A percentile compares a stretch with the other conserved stretches of the same genome.
These are phyloP conservation scores for Alligator mississippiensis DNA, from an alignment of 2,113 vertebrate genomes.

Conservation along the genomic window DNA sequence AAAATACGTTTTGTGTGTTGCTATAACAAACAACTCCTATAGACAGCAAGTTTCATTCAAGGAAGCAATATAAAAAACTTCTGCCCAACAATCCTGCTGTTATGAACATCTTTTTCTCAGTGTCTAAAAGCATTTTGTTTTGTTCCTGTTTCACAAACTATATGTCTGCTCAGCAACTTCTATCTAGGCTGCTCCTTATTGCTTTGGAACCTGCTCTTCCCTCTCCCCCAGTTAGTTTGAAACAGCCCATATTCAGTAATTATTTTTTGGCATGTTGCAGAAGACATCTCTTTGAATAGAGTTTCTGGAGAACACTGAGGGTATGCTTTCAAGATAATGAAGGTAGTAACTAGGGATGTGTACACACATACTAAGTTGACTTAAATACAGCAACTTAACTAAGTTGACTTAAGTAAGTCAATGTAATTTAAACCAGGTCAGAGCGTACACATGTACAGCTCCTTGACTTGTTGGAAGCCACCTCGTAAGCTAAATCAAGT, in stretches of 20 bases:
- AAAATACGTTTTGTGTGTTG: conserved; percentile 16
- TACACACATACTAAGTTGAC: too few species aligned
- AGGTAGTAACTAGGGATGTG: too few species aligned
- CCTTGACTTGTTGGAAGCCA: too few species aligned
- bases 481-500: too few species aligned
- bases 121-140: not conserved
- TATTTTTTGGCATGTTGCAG: not conserved
- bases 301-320: not conserved
- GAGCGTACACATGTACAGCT: too few species aligned
- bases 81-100: not conserved
- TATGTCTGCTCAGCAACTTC: not conserved
- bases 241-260: not conserved
- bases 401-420: too few species aligned
- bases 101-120: not conserved
- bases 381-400: too few species aligned
- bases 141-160: not conserved
- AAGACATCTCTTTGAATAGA: not conserved
- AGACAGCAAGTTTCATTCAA: not conserved
- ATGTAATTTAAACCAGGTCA: too few species aligned
- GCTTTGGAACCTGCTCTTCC: not conserved
- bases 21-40: conserved; percentile 5
- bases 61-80: conserved; percentile 5
- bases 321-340: not conserved
- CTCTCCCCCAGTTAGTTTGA: not conserved
- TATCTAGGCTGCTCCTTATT: not conserved